phyloP scores from a whole-genome alignment of 2,113 vertebrate genomes.

The Bombycilla garrulus region DNA sequence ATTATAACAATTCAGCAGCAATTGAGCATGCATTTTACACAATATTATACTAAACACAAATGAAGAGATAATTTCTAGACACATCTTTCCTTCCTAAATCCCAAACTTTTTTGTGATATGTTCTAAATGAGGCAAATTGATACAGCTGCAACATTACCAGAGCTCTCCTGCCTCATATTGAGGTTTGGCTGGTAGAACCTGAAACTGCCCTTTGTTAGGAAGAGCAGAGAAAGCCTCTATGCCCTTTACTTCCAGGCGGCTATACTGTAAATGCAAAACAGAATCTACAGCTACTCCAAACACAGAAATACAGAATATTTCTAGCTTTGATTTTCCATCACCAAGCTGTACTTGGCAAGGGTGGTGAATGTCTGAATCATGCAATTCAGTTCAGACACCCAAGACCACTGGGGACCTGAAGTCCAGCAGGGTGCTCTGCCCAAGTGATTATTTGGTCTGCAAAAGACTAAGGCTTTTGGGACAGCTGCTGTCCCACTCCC shows the following conservation, averaged over 20 bases:
- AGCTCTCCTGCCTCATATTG: neutral
- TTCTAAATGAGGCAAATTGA: conserved; percentile 59
- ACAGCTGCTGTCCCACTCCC: neutral
- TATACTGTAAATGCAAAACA: neutral
- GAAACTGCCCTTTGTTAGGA: neutral
- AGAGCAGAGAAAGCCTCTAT: neutral
- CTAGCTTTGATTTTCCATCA: neutral
- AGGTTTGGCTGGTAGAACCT: neutral
- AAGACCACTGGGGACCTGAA: neutral
- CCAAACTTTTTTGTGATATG: neutral
- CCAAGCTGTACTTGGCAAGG: neutral
- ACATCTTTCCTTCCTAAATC: conserved; percentile 53
- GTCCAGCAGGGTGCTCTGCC: neutral
- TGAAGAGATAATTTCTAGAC: conserved; percentile 62
- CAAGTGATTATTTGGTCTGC: neutral
- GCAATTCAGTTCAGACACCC: neutral
- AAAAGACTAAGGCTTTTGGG: neutral
- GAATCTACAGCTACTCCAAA: neutral
- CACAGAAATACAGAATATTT: neutral
- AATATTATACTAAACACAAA: conserved; percentile 61
- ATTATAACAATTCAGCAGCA: conserved; percentile 59
- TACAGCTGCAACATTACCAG: conserved; percentile 45
- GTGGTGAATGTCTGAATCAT: neutral
- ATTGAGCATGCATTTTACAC: conserved; percentile 57
- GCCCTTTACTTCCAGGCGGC: neutral